These are phyloP conservation scores for Stenchaetothrips biformis DNA, from an alignment of 2,888 invertebrate species.

Conservation along the genomic window DNA sequence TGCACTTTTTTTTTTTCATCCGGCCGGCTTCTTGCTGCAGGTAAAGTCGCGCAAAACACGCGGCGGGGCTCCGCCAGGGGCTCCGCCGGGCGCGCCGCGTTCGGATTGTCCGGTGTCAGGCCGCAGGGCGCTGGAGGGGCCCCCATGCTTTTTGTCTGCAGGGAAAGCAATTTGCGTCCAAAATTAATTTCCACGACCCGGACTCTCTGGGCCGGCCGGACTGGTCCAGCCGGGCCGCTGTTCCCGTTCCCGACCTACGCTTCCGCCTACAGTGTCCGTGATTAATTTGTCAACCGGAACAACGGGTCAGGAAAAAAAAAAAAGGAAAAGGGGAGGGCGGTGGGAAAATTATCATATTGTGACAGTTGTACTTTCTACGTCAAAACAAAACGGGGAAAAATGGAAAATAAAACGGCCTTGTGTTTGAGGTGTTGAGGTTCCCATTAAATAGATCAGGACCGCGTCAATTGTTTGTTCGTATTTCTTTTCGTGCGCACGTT, in stretches of 20 bases:
- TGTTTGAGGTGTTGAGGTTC: too few species aligned
- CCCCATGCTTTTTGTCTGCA: conserved; percentile 14
- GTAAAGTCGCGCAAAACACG: neutral
- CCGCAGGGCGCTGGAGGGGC: neutral
- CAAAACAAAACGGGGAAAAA: too few species aligned
- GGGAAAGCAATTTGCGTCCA: conserved; percentile 18
- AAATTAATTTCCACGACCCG: conserved; percentile 13
- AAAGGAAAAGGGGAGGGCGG: neutral
- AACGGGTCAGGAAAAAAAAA: neutral
- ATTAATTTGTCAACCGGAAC: conserved; percentile 1
- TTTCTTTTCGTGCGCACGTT: too few species aligned
- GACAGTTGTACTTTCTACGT: neutral
- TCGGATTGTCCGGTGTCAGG: too few species aligned
- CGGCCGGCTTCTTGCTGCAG: neutral
- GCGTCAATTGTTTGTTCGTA: too few species aligned
- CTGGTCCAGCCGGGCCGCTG: too few species aligned
- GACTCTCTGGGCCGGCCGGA: neutral
- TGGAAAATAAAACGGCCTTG: too few species aligned
- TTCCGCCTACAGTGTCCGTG: neutral
- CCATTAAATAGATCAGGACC: too few species aligned
- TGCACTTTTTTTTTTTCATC: neutral
- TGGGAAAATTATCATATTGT: neutral
- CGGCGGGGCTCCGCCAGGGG: neutral
- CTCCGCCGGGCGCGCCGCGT: too few species aligned
- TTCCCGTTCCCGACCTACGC: neutral